Percentiles rank a stretch among this genome's conserved stretches.
These are phyloP conservation scores for Ophioderma brevispina DNA, from an alignment of 35 echinoderm and acorn worm genomes.

Conservation along the genomic window DNA sequence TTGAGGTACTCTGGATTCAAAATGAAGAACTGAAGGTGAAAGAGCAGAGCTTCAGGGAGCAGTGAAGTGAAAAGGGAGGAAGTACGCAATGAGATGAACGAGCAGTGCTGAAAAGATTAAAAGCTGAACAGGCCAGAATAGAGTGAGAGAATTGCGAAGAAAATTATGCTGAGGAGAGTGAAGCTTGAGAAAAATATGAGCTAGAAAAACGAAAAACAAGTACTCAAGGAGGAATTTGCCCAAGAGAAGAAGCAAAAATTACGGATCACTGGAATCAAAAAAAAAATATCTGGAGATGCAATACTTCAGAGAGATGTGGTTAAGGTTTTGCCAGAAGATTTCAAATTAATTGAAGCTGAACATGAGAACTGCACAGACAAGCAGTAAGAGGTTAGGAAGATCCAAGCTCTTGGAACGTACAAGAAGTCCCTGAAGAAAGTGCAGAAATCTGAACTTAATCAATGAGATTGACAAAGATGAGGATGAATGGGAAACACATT, in stretches of 20 bases:
- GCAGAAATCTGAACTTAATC: neutral
- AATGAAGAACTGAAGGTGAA: neutral
- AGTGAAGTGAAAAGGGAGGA: neutral
- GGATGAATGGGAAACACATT: neutral
- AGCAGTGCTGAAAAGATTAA: neutral
- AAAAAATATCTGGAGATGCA: neutral
- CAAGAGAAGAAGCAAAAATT: neutral
- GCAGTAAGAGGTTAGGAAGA: neutral
- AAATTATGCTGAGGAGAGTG: neutral
- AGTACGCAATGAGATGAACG: neutral
- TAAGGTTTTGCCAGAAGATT: neutral
- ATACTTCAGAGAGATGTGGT: neutral
- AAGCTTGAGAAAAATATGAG: neutral
- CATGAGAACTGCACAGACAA: neutral
- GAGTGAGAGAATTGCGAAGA: neutral
- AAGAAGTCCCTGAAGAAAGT: neutral
- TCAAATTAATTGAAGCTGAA: neutral
- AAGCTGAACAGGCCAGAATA: neutral
- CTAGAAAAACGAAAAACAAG: too few relatives aligned
- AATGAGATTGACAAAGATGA: neutral
- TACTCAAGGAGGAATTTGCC: neutral
- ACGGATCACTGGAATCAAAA: neutral
- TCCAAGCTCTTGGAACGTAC: too few relatives aligned
- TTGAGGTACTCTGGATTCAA: too few relatives aligned
- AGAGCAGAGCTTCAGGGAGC: neutral